Evolutionary conservation across 2,113 vertebrate species (phyloP).

Genomic region (Oreotrochilus melanogaster): DNA sequence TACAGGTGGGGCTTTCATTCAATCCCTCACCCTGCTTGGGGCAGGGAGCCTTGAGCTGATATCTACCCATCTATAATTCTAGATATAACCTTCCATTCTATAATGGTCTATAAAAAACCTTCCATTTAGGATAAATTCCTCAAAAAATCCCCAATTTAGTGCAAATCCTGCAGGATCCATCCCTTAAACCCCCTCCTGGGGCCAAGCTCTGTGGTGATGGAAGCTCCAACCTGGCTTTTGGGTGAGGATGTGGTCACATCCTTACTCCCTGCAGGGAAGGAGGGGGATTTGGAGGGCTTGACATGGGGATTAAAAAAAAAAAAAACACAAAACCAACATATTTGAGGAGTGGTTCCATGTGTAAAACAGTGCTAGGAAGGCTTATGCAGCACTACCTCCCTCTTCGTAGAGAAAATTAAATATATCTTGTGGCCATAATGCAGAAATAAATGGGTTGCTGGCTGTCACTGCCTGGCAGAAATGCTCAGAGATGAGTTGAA

Average conservation of each 20-base stretch:
- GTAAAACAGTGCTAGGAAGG: not conserved
- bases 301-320: not conserved
- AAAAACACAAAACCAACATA: not conserved
- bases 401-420: not conserved
- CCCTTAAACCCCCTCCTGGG: not conserved
- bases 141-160: not conserved
- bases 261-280: rapidly evolving
- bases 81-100: no score
- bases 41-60: not conserved
- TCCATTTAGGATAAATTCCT: not conserved
- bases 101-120: no score
- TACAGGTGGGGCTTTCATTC: not conserved
- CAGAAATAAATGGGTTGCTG: not conserved
- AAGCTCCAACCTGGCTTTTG: not conserved
- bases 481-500: not conserved
- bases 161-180: not conserved
- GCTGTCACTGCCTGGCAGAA: not conserved
- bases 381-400: not conserved
- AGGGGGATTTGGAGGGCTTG: not conserved
- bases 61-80: not conserved
- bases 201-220: rapidly evolving
- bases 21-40: no score
- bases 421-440: not conserved
- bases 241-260: rapidly evolving
- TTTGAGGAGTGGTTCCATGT: not conserved